Evolutionary conservation across 2,888 invertebrate species (phyloP), one percentile per base, ranked within the genome.

Genomic region (Eristalis arbustorum): DNA sequence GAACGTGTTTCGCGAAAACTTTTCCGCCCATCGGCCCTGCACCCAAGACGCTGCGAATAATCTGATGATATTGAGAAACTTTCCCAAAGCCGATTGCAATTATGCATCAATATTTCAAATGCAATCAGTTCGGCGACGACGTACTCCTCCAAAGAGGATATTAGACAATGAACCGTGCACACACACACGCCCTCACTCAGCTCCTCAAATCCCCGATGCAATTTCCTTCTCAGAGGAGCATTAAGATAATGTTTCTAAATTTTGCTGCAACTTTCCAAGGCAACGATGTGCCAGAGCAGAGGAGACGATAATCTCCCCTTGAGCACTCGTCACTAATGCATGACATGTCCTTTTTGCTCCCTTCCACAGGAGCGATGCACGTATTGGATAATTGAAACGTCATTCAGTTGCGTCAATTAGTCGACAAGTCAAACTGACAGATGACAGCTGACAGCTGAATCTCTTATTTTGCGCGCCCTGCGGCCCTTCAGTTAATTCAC

Each of bases 151-250:
- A 34, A 63, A 79, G 72, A 23, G 68, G 79, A 84, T 72, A 62
- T 79, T 57, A 40, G 25, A 67, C 62, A 75, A 79, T 79, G 62
- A 63, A 75, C 5, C 23, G 23, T 14, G 25, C 40, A 42, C 18
- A 49, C 8, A 40, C 59, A 23, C 18, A 71, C 37, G 14, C 18
- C 18, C 18, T 10, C 31, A 62, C n/a, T 2, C 69, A 67, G 62
- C 56, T 49, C 37, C 34, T 28, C 22, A 71, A 80, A 59, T 80
- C 80, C 67, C 75, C 67, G 57, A 79, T 62, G 67, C 79, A 79
- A 80, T 84, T 84, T 84, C 80, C 84, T 84, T 63, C 80, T 84
- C 75, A 68, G 34, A 23, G 71, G 61, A 57, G 67, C 34, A 79
- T 78, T 78, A 78, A 67, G 66, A 79, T 84, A 84, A 84, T 74